A percentile compares a stretch with the other conserved stretches of the same genome.
Evolutionary conservation across 2,113 vertebrate species (phyloP).

Genomic region (Hiodon tergisus): DNA sequence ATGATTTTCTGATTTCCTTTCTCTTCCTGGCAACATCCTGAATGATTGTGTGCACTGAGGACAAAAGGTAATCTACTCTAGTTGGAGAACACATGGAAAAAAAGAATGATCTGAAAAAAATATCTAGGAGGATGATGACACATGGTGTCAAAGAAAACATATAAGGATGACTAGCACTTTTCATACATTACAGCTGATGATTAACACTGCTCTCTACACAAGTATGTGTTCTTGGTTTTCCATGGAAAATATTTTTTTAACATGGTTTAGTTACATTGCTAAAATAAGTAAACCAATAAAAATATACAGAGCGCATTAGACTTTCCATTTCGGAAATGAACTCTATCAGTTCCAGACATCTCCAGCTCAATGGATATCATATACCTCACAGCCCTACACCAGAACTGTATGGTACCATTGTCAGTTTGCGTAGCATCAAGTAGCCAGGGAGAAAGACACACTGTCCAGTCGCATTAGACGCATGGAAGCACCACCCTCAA

Average conservation of each 20-base stretch:
- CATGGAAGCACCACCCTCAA: not conserved
- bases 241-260: too few species aligned
- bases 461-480: constrained; percentile 21
- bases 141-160: not conserved
- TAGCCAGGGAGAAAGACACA: not conserved
- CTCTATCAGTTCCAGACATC: too few species aligned
- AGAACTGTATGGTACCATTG: too few species aligned
- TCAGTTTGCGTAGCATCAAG: too few species aligned
- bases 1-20: constrained; percentile 3
- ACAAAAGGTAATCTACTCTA: constrained; percentile 1
- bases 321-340: too few species aligned
- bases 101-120: not conserved
- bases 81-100: not conserved
- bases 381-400: too few species aligned
- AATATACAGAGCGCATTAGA: too few species aligned
- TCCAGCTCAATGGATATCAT: too few species aligned
- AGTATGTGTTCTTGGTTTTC: too few species aligned
- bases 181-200: not conserved
- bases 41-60: constrained; percentile 4
- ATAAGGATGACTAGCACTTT: not conserved
- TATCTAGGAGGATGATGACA: not conserved
- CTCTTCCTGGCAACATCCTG: not conserved
- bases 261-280: too few species aligned
- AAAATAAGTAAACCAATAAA: too few species aligned
- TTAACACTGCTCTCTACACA: not conserved